Evolutionary conservation across 2,797 vertebrate genomes (phyloP).

Genomic region (Neopelma chrysocephalum): DNA sequence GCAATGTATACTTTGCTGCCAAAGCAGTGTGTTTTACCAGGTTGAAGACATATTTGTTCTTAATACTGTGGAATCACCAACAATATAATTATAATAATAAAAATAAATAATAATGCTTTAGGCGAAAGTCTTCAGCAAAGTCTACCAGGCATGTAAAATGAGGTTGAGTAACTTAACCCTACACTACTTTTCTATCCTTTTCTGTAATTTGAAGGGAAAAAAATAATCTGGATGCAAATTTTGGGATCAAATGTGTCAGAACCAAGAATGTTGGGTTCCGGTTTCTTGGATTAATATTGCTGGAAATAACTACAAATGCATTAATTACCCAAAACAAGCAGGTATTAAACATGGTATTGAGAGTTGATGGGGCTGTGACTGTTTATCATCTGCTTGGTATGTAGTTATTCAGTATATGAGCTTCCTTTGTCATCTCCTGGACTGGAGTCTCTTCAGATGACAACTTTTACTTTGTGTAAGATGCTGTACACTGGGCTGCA

Average conservation of each 20-base stretch:
- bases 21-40: fast-evolving
- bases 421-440: fast-evolving
- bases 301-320: not conserved
- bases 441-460: not conserved
- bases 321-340: not conserved
- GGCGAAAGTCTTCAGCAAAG: not conserved
- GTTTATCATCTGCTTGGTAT: not conserved
- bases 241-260: not conserved
- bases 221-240: not conserved
- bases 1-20: fast-evolving
- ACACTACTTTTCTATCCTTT: not conserved
- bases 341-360: not conserved
- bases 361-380: not conserved
- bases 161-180: not conserved
- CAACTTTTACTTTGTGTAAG: not conserved
- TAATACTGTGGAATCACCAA: not conserved
- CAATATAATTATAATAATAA: not conserved
- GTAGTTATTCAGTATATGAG: not conserved
- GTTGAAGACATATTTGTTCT: not conserved
- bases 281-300: not conserved
- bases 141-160: not conserved
- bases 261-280: not conserved
- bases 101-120: not conserved
- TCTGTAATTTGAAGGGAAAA: not conserved
- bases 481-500: fast-evolving